These are phyloP conservation scores for Microchirus variegatus DNA, from an alignment of 2,797 vertebrate species.

Conservation along the genomic window DNA sequence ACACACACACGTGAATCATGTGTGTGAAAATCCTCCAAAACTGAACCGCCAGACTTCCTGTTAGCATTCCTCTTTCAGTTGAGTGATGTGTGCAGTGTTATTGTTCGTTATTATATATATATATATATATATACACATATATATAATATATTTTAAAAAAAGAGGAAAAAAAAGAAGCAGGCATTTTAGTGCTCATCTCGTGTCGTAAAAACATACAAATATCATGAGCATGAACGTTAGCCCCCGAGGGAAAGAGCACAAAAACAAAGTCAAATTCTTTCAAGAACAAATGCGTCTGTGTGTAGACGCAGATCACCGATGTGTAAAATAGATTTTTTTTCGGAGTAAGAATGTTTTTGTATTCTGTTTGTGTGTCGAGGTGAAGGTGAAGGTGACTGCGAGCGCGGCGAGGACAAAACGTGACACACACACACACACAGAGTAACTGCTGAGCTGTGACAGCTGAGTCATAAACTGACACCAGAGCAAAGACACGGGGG, in stretches of 20 bases:
- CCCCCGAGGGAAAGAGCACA: constrained; percentile 23
- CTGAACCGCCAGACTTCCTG: constrained; percentile 60
- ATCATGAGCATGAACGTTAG: constrained; percentile 38
- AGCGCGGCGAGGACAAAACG: constrained; percentile 13
- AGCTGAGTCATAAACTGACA: too few species aligned
- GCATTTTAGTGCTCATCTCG: constrained; percentile 63
- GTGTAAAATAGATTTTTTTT: constrained; percentile 71
- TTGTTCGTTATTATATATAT: constrained; percentile 59
- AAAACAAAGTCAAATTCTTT: constrained; percentile 54
- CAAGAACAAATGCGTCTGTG: constrained; percentile 70
- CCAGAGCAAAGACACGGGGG: too few species aligned
- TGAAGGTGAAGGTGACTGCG: constrained; percentile 35
- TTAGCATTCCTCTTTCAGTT: constrained; percentile 71
- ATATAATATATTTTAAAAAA: constrained; percentile 20
- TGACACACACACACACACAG: too few species aligned
- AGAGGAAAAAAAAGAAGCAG: constrained; percentile 38
- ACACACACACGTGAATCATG: constrained; percentile 43
- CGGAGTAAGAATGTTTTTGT: constrained; percentile 61
- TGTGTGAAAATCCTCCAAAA: constrained; percentile 50
- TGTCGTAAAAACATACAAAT: constrained; percentile 64
- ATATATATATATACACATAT: too few species aligned
- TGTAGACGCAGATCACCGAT: constrained; percentile 73
- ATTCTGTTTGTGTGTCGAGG: constrained; percentile 62
- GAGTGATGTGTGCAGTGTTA: constrained; percentile 75
- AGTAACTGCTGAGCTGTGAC: constrained; percentile 16